Percentiles rank a stretch among this genome's conserved stretches.
These are phyloP conservation scores for Drosophila persimilis DNA, from an alignment of 1,140 invertebrate genomes.

Conservation along the genomic window DNA sequence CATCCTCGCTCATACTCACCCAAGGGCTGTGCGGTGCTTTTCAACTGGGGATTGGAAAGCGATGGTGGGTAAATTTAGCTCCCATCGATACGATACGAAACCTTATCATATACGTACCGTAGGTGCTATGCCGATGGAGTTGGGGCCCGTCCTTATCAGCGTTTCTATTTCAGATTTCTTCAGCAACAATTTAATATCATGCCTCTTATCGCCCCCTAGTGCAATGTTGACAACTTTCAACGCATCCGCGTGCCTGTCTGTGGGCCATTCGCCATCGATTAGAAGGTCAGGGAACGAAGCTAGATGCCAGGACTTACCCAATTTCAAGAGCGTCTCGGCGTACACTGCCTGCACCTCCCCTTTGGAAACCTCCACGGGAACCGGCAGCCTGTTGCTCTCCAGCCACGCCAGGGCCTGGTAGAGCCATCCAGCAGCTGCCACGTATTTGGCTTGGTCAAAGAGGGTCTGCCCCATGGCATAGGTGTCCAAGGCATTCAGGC, in stretches of 20 bases:
- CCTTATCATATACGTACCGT: conserved; percentile 37
- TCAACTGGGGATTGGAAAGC: too few species aligned
- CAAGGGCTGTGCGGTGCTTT: conserved; percentile 46
- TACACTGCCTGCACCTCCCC: conserved; percentile 45
- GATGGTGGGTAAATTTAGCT: conserved; percentile 3
- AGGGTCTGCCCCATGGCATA: conserved; percentile 55
- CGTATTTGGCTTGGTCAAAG: conserved; percentile 42
- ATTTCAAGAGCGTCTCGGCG: conserved; percentile 50
- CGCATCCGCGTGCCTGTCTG: conserved; percentile 61
- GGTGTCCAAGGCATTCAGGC: conserved; percentile 36
- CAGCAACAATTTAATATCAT: conserved; percentile 83
- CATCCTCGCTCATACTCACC: conserved; percentile 92
- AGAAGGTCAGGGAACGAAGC: not conserved
- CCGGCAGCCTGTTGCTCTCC: not conserved
- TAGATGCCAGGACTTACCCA: conserved; percentile 41
- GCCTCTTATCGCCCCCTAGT: conserved; percentile 23
- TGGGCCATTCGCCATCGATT: not conserved
- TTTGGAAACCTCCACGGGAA: conserved; percentile 36
- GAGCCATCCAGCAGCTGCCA: conserved; percentile 49
- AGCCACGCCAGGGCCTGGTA: conserved; percentile 34
- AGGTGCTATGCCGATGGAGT: not conserved
- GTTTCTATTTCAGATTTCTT: conserved; percentile 88
- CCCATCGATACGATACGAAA: not conserved
- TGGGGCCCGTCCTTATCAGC: conserved; percentile 83
- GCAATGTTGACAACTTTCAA: conserved; percentile 57